phyloP scores from a whole-genome alignment of 2,888 invertebrate species.

The Pterostichus madidus region DNA sequence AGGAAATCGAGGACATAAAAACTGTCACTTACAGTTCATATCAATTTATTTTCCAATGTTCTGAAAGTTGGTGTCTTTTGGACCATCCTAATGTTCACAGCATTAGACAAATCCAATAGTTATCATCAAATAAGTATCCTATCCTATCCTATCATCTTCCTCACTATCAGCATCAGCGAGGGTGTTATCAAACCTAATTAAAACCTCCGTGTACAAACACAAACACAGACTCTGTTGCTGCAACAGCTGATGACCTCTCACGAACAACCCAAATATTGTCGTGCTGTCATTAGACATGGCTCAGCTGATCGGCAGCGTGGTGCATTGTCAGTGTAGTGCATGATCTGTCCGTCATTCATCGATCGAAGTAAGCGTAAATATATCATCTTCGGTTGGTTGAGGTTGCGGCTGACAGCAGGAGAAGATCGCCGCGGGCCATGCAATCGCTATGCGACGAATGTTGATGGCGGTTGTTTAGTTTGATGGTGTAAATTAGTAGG shows the following conservation, averaged over 20 bases:
- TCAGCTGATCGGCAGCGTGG: constrained; percentile 27
- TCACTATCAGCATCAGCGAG: neutral
- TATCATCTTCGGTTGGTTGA: constrained; percentile 28
- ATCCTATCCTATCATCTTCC: neutral
- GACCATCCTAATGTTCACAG: too few species aligned
- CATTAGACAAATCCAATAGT: too few species aligned
- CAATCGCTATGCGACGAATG: neutral
- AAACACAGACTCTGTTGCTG: constrained; percentile 15
- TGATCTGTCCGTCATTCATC: constrained; percentile 62
- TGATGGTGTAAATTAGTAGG: neutral
- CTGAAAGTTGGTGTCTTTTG: too few species aligned
- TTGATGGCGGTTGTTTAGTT: neutral
- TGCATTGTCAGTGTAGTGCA: neutral
- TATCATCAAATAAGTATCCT: neutral
- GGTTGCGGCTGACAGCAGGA: neutral
- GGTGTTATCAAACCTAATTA: constrained; percentile 46
- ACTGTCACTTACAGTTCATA: too few species aligned
- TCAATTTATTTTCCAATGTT: too few species aligned
- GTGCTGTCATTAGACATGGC: constrained; percentile 61
- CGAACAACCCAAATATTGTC: constrained; percentile 66
- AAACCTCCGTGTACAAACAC: neutral
- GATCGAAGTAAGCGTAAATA: constrained; percentile 26
- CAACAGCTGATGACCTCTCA: constrained; percentile 60
- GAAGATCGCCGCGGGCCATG: neutral
- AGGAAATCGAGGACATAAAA: too few species aligned